Conservation (phyloP, 2,113 vertebrate species). For the Pomatorhinus ruficollis region DNA sequence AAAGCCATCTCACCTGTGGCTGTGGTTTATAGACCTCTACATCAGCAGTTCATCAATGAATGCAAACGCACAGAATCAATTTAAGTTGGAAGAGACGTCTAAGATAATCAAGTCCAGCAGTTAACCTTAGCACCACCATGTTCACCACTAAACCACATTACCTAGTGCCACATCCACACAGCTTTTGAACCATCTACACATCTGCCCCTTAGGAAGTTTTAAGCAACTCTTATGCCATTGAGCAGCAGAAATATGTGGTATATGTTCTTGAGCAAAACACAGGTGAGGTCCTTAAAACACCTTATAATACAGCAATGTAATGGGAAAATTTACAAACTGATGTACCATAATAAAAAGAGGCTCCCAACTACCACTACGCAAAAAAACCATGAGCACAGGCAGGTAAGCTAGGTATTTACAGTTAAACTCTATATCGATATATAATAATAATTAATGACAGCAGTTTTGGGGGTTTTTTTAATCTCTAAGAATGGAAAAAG, state of each 20-base stretch:
- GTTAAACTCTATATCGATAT: background rate
- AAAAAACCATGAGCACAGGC: fast-evolving
- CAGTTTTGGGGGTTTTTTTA: background rate
- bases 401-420: background rate
- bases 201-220: background rate
- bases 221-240: background rate
- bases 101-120: background rate
- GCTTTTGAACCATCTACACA: background rate
- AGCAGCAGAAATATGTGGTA: background rate
- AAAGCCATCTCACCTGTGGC: background rate
- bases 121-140: background rate
- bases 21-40: background rate
- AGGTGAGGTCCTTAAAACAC: background rate
- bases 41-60: fast-evolving
- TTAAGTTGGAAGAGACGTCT: background rate
- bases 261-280: background rate
- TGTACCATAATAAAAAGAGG: background rate
- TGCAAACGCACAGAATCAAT: background rate
- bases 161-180: background rate
- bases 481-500: background rate
- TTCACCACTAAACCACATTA: background rate
- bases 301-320: background rate
- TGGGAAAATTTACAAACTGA: background rate
- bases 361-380: background rate
- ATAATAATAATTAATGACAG: background rate